These are phyloP conservation scores for Gymnothorax javanicus DNA, from an alignment of 2,797 vertebrate species.

Conservation along the genomic window DNA sequence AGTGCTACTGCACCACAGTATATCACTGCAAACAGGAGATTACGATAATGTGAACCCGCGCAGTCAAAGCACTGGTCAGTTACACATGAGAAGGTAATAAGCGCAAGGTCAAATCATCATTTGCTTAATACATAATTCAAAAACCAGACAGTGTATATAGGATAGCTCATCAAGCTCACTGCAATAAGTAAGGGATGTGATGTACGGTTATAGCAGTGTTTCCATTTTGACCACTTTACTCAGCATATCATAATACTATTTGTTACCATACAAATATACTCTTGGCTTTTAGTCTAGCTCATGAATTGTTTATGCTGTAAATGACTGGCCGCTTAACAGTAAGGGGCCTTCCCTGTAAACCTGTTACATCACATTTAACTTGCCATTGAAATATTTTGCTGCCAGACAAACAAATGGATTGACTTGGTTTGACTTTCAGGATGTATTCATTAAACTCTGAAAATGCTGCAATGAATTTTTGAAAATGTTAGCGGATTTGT, in stretches of 20 bases:
- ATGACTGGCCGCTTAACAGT: neutral
- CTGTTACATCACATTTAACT: neutral
- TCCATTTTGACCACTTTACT: neutral
- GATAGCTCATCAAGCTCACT: neutral
- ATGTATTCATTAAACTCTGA: neutral
- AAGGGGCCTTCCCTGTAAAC: neutral
- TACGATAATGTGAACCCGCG: neutral
- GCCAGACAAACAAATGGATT: neutral
- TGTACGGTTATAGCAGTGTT: neutral
- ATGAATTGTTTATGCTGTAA: conserved; percentile 16
- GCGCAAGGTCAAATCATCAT: neutral
- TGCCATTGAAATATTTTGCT: neutral
- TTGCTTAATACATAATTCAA: neutral
- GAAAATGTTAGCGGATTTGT: too few species aligned
- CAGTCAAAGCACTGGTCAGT: neutral
- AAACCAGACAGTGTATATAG: neutral
- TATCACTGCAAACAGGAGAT: neutral
- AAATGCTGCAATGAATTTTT: too few species aligned
- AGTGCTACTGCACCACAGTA: too few species aligned
- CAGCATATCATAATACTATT: neutral
- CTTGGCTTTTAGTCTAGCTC: conserved; percentile 12
- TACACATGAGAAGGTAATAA: neutral
- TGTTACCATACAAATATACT: neutral
- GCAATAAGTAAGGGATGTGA: neutral
- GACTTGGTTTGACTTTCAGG: neutral